Base-by-base conservation (phyloP, 2,888 invertebrate genomes). In the Drosophila meridionalis region DNA sequence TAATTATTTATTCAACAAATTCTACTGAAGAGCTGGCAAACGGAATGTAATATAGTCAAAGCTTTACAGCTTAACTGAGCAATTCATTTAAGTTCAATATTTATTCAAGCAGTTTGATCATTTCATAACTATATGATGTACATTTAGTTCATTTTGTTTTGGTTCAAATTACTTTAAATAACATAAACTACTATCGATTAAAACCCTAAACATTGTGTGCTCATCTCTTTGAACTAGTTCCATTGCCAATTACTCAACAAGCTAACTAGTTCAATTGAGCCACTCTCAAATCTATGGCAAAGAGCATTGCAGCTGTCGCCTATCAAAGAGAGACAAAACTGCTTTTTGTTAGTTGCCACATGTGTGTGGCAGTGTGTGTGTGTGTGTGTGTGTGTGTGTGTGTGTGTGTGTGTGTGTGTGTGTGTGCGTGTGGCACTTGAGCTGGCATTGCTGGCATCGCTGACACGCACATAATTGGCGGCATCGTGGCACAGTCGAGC, bases 391-490 rank as follows among this genome's bases (percentile, higher is more conserved):
- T 11, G 47, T 28, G 52, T 36, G 32, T 26, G 60, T 20, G 32
- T 36, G 48, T 28, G 48, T 50, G 42, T n/a, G 52, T 43, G 26
- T 30, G 55, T 47, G 34, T 12, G 57, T 50, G 57, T 48, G 47
- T 8, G 64, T 30, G 20, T 20, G 43, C 14, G 60, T 40, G 36
- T 32, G 34, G 60, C 64, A 60, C 72, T 65, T 72, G 60, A 73
- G 72, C 72, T 57, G 59, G 45, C 61, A 43, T 43, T 34, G 50
- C 73, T 73, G 66, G 59, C 74, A 68, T 40, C 55, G 53, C 73
- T 69, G 81, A 81, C 80, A 80, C 73, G 65, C 77, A 83, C 83
- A 79, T 86, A 88, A 83, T 83, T 83, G 89, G 68, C 83, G 70
- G 67, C 65, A 71, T 61, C 60, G 69, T 56, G 68, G 61, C 79